Evolutionary conservation across 64 coral and sea anemone species (phyloP), one percentile per base, ranked within the genome.

Genomic region (Montipora efflorescens): DNA sequence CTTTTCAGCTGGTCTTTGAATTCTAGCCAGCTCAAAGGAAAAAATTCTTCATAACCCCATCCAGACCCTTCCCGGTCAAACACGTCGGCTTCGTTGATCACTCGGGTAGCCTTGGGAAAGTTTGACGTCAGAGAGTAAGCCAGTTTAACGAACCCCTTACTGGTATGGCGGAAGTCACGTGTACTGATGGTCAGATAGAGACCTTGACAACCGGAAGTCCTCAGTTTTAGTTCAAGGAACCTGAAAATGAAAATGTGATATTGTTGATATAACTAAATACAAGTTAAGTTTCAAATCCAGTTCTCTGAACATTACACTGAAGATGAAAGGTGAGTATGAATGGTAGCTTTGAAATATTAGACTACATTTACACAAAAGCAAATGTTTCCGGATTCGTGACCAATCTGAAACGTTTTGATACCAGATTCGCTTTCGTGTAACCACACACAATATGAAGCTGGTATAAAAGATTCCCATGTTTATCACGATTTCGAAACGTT

Each of bases 1-100:
- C 90, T 77, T 86, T 98, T 98, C 3, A 92, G 68, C 22, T 98
- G 78, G 9, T 98, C 96, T 77, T 86, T 91, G 67, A 98, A 98
- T 77, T 98, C 96, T 19, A 71, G 15, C 96, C 93, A 92, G 13
- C 61, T 44, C 43, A 98, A 53, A 68, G 96, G 96, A 28, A 98
- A 98, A 50, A 98, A 98, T 69, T 98, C 96, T 52, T 98, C 96
- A 82, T 95, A 98, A 1, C 96, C 96, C 96, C 96, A 98, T 0
- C 96, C 96, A 16, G 96, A 94, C 2, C 93, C 96, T 64, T 98
- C 96, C 13, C 88, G 91, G 84, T 97, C 96, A 90, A 97, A 97
- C 21, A 97, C 71, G 70, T 97, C 96, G 5, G 88, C 93, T 82
- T 97, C 96, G 85, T 98, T 84, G 47, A 92, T 89, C 2, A 95